Evolutionary conservation across 1,140 invertebrate genomes (phyloP).

Genomic region (Drepana arcuata): DNA sequence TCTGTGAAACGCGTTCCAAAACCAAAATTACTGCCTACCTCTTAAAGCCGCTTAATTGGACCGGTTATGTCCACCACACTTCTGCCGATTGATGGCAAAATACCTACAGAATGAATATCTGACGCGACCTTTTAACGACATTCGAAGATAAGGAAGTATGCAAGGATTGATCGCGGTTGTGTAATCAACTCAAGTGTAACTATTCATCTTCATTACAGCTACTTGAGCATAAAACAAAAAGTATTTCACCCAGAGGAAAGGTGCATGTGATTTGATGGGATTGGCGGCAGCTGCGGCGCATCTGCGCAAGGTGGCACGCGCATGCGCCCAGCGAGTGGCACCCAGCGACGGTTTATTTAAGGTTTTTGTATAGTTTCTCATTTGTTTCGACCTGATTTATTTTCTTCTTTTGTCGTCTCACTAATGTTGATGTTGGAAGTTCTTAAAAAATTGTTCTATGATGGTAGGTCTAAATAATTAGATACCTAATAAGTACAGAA

Average conservation of each 20-base stretch:
- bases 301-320: conserved; percentile 17
- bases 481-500: not conserved
- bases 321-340: conserved; percentile 6
- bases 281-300: conserved; percentile 14
- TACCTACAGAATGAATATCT: not conserved
- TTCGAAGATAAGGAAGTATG: not conserved
- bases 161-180: not conserved
- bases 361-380: no score
- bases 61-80: no score
- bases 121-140: not conserved
- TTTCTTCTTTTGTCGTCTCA: no score
- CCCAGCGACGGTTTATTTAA: not conserved
- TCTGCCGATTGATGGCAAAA: no score
- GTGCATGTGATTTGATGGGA: not conserved
- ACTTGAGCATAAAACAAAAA: conserved; percentile 8
- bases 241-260: conserved; percentile 4
- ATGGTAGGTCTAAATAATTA: not conserved
- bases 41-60: no score
- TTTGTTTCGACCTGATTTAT: no score
- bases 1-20: no score
- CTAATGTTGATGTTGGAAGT: not conserved
- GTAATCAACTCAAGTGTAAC: no score
- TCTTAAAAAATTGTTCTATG: not conserved
- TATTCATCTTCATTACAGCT: conserved; percentile 8
- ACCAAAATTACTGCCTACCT: no score